Percentiles rank a stretch among this genome's conserved stretches.
Conservation (phyloP, 2,797 vertebrate genomes). For the Xenops minutus region DNA sequence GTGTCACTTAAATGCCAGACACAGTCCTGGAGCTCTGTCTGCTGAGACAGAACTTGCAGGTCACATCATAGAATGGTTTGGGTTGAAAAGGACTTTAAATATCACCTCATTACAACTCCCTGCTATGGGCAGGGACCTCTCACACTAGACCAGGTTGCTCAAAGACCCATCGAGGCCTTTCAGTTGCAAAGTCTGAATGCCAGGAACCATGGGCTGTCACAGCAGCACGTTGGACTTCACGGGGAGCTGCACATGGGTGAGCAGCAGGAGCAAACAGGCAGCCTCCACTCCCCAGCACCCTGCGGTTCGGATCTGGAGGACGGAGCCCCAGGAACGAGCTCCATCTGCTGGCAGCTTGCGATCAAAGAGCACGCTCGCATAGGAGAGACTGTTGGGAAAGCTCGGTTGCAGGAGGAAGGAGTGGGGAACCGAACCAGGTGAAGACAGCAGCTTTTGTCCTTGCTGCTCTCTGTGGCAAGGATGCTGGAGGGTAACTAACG, state of each 20-base stretch:
- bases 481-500: neutral
- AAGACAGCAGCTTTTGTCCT: neutral
- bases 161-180: neutral
- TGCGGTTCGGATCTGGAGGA: rapidly evolving
- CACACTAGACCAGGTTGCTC: neutral
- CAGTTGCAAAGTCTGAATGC: neutral
- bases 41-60: neutral
- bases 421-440: neutral
- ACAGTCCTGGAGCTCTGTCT: neutral
- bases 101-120: neutral
- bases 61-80: neutral
- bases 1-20: neutral
- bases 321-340: neutral
- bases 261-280: neutral
- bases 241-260: neutral
- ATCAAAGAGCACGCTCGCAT: neutral
- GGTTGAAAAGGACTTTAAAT: neutral
- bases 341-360: slow-evolving; percentile 20
- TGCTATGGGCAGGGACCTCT: neutral
- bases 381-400: neutral
- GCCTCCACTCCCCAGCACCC: neutral
- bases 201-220: neutral
- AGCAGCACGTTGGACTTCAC: rapidly evolving
- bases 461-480: neutral
- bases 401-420: neutral